Conservation (phyloP, 2,797 vertebrate genomes). For the Neosilurus mollespiculum region DNA sequence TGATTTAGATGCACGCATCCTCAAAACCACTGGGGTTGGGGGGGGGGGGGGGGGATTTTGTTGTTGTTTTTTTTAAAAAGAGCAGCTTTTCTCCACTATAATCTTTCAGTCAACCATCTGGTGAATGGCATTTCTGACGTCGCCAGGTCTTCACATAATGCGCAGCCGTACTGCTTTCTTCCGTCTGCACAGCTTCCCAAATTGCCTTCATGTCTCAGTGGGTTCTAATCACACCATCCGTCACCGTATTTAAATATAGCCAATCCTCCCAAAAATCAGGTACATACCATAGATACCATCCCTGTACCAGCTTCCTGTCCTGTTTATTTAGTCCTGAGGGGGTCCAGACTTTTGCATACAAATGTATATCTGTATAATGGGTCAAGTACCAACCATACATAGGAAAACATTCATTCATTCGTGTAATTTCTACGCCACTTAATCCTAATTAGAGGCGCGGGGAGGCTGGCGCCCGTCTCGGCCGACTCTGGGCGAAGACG, state of each 20-base stretch:
- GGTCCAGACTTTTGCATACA: not conserved
- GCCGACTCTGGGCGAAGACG: no score
- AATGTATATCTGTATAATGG: not conserved
- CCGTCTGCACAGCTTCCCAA: slow-evolving; percentile 13
- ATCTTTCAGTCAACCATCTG: slow-evolving; percentile 35
- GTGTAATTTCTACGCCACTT: not conserved
- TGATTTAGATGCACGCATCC: slow-evolving; percentile 5
- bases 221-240: slow-evolving; percentile 20
- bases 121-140: slow-evolving; percentile 7
- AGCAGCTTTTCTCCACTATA: slow-evolving; percentile 33
- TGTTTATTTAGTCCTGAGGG: not conserved
- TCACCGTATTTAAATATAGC: not conserved
- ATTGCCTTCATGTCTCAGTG: slow-evolving; percentile 30
- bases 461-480: no score
- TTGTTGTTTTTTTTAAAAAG: not conserved
- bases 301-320: no score
- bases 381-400: not conserved
- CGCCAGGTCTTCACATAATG: not conserved
- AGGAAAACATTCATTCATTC: not conserved
- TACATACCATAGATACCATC: not conserved
- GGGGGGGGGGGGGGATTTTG: no score
- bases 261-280: not conserved
- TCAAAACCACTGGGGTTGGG: slow-evolving; percentile 10
- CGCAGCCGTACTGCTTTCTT: slow-evolving; percentile 4
- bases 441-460: not conserved